A percentile compares a stretch with the other conserved stretches of the same genome.
Conservation (phyloP, 2,888 invertebrate genomes). For the Polydrusus tereticollis region DNA sequence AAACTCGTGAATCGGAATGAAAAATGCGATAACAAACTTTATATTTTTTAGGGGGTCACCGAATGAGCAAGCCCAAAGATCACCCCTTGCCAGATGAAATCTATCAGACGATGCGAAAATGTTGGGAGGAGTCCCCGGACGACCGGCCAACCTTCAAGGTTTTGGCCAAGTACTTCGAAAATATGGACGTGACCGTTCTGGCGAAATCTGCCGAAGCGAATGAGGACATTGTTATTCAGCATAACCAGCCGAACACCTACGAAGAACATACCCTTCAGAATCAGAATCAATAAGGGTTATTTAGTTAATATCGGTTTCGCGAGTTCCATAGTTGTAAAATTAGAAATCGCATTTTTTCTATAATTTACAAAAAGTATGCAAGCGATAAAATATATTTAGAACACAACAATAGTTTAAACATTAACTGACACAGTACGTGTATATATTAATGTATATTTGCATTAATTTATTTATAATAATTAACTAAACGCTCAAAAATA, state of each 20-base stretch:
- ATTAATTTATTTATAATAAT: too few relatives aligned
- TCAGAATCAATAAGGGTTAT: background rate
- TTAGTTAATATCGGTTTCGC: too few relatives aligned
- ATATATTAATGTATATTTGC: too few relatives aligned
- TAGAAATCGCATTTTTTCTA: too few relatives aligned
- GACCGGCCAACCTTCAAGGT: conserved; percentile 98
- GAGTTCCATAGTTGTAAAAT: too few relatives aligned
- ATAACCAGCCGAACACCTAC: background rate
- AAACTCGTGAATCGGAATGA: too few relatives aligned
- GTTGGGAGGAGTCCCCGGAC: conserved; percentile 96
- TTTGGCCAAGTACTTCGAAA: conserved; percentile 94
- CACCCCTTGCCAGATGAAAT: conserved; percentile 94
- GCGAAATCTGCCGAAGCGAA: background rate
- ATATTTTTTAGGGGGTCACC: conserved; percentile 72
- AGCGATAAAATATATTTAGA: too few relatives aligned
- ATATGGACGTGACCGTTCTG: conserved; percentile 15
- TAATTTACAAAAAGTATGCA: too few relatives aligned
- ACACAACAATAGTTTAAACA: too few relatives aligned
- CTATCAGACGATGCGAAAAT: conserved; percentile 93
- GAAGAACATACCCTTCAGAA: background rate
- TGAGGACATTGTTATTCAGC: background rate
- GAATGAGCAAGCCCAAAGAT: conserved; percentile 87
- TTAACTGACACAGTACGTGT: too few relatives aligned
- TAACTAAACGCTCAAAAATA: too few relatives aligned
- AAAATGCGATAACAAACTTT: background rate